These are phyloP conservation scores for Latrodectus hesperus DNA, from an alignment of 2,888 invertebrate species.

Conservation along the genomic window DNA sequence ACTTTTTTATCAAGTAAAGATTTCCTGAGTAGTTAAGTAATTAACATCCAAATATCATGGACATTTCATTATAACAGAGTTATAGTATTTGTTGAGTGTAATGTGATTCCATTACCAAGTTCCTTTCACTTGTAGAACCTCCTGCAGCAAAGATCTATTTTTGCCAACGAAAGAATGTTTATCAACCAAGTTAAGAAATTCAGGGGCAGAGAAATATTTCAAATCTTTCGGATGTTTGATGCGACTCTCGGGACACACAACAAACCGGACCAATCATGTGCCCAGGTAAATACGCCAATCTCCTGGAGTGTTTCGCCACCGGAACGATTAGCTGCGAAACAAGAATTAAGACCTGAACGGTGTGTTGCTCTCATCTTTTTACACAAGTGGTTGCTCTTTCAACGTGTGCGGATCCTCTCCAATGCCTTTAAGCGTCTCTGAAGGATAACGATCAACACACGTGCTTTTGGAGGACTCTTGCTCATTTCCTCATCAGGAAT, in stretches of 20 bases:
- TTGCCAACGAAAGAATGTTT: not conserved
- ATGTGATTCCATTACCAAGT: too few relatives aligned
- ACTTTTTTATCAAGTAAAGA: too few relatives aligned
- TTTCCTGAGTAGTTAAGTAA: too few relatives aligned
- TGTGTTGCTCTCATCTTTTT: slow-evolving; percentile 25
- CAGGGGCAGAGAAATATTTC: slow-evolving; percentile 10
- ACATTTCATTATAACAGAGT: too few relatives aligned
- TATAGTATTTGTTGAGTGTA: too few relatives aligned
- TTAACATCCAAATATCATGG: too few relatives aligned
- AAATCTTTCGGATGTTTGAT: slow-evolving; percentile 25
- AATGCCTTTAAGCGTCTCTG: not conserved
- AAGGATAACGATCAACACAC: slow-evolving; percentile 2
- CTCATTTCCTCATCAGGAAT: too few relatives aligned
- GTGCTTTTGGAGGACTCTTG: slow-evolving; percentile 1
- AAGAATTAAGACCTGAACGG: slow-evolving; percentile 45
- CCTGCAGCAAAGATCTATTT: not conserved
- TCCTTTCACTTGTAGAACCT: not conserved
- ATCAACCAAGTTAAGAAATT: not conserved
- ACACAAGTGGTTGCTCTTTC: slow-evolving; percentile 16
- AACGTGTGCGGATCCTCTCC: not conserved
- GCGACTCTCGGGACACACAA: slow-evolving; percentile 30
- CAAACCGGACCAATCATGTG: slow-evolving; percentile 58
- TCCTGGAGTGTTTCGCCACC: slow-evolving; percentile 9
- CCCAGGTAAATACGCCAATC: slow-evolving; percentile 28
- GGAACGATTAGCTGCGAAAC: slow-evolving; percentile 42